Percentiles rank a stretch among this genome's conserved stretches.
phyloP scores from a whole-genome alignment of 2,113 vertebrate species.

The Thunnus maccoyii region DNA sequence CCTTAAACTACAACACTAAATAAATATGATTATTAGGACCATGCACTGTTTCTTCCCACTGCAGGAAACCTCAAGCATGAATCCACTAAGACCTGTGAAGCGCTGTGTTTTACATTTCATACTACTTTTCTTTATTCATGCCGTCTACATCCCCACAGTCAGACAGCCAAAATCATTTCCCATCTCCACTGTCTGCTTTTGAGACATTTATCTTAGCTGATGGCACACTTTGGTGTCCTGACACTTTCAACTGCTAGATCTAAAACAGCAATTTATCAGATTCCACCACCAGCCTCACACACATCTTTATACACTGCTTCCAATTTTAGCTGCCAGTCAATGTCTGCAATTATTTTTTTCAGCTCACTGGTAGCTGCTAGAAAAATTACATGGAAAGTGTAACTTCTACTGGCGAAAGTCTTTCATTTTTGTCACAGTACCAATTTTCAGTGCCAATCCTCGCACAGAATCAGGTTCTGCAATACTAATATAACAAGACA shows the following conservation, averaged over 20 bases:
- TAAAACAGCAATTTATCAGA: slow-evolving; percentile 56
- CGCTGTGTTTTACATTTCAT: slow-evolving; percentile 23
- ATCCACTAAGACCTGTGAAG: slow-evolving; percentile 1
- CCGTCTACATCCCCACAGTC: slow-evolving; percentile 10
- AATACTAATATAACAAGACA: not conserved
- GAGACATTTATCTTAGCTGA: slow-evolving; percentile 45
- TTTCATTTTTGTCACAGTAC: slow-evolving; percentile 7
- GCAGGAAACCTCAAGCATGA: slow-evolving; percentile 6
- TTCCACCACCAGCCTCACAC: slow-evolving; percentile 23
- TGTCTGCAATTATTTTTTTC: slow-evolving; percentile 16
- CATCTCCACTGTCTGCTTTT: slow-evolving; percentile 19
- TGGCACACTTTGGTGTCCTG: slow-evolving; percentile 36
- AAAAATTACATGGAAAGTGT: slow-evolving; percentile 16
- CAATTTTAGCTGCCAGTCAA: slow-evolving; percentile 60
- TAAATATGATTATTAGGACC: not conserved
- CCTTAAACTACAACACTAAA: not conserved
- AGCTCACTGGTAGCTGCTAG: not conserved
- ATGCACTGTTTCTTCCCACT: not conserved
- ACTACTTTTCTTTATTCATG: slow-evolving; percentile 31
- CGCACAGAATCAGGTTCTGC: not conserved
- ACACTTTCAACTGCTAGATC: slow-evolving; percentile 47
- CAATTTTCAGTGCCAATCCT: not conserved
- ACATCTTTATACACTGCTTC: slow-evolving; percentile 12
- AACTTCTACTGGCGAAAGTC: slow-evolving; percentile 5
- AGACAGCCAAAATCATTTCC: slow-evolving; percentile 39